A percentile compares a stretch with the other conserved stretches of the same genome.
Conservation (phyloP, 1,140 invertebrate genomes). For the Lucilia sericata region DNA sequence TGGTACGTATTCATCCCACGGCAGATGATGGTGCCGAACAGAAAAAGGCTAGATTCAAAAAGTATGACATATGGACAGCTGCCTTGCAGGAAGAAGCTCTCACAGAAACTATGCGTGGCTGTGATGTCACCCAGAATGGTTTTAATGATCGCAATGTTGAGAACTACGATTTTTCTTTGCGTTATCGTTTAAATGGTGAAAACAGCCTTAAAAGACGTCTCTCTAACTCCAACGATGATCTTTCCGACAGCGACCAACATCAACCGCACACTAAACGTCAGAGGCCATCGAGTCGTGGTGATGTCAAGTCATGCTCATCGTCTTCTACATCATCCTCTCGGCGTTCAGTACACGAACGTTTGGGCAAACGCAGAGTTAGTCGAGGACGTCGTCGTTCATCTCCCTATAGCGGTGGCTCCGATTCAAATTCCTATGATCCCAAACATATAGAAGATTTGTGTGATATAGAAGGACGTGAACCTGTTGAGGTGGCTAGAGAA, state of each 20-base stretch:
- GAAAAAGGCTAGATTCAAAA: constrained; percentile 65
- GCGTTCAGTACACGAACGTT: constrained; percentile 46
- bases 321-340: constrained; percentile 50
- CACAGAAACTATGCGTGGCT: constrained; percentile 72
- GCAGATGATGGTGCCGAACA: constrained; percentile 58
- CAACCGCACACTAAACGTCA: constrained; percentile 57
- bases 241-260: constrained; percentile 57
- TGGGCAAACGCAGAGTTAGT: constrained; percentile 7
- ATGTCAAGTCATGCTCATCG: background rate
- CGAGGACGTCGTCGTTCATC: constrained; percentile 54
- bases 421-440: constrained; percentile 56
- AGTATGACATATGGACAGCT: constrained; percentile 75
- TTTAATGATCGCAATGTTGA: constrained; percentile 72
- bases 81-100: constrained; percentile 74
- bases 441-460: constrained; percentile 68
- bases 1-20: constrained; percentile 69
- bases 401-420: constrained; percentile 58
- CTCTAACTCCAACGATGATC: constrained; percentile 52
- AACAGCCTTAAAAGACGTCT: constrained; percentile 64
- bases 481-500: constrained; percentile 75
- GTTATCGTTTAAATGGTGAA: constrained; percentile 59
- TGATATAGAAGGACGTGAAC: constrained; percentile 65
- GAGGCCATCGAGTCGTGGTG: constrained; percentile 48
- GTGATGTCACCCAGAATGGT: constrained; percentile 70
- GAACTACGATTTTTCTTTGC: constrained; percentile 71